Evolutionary conservation across 2,888 invertebrate genomes (phyloP), one percentile per base, ranked within the genome.

Genomic region (Hypolimnas misippus): DNA sequence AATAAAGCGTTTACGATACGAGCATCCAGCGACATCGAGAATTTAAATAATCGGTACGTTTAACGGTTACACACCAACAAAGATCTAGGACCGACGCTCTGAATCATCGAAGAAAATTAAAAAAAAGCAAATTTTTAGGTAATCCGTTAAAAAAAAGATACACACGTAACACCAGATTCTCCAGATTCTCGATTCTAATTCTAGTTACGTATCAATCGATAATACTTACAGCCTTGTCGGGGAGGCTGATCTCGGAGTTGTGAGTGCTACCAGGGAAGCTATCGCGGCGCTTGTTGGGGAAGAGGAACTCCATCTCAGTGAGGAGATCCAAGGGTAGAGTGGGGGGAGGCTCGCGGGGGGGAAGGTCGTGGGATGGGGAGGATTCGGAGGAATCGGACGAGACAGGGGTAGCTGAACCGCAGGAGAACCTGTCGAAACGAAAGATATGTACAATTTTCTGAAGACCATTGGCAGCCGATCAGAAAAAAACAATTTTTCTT

Each of bases 221-320:
- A 31, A 54, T 38, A 86, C 89, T 87, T 73, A 90, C 90, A 60
- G 88, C 79, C 78, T 87, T 89, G 21, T 89, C 87, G 31, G 80
- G 77, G n/a, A 82, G 73, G 62, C 80, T 83, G 63, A 83, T 70
- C 2, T 83, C 83, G 0, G 82, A 74, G 66, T 76, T 77, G 69
- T 74, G 77, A 59, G 86, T 76, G 66, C 76, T 83, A 71, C 80
- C 83, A 1, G 86, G 87, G 62, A 78, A 81, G 71, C 84, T 85
- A 73, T 87, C 86, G 12, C 87, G 79, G 12, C 84, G 81, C 60
- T 79, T 78, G 66, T 76, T 72, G 1, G 49, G 29, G 73, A 92
- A 88, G 6, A 90, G 81, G 68, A 77, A 84, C 72, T 89, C 87
- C 90, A 91, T 90, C 69, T 92, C 91, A 0, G 84, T 88, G 63